A percentile compares a stretch with the other conserved stretches of the same genome.
Conservation (phyloP, 2,888 invertebrate species). For the Clanis bilineata region DNA sequence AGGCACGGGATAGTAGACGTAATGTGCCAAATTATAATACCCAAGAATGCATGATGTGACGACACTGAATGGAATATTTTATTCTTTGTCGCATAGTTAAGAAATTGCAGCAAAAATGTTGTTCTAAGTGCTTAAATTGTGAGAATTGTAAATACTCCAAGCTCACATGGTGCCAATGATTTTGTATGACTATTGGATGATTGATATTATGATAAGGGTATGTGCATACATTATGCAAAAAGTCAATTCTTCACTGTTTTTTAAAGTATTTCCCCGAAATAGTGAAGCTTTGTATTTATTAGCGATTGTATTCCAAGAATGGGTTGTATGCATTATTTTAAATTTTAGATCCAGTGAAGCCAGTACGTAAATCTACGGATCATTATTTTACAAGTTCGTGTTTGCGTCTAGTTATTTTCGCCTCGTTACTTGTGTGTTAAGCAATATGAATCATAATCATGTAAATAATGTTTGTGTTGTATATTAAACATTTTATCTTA, state of each 20-base stretch:
- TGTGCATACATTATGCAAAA: constrained; percentile 2
- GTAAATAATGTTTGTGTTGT: constrained; percentile 73
- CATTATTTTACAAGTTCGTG: constrained; percentile 27
- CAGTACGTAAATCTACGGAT: constrained; percentile 31
- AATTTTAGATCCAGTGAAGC: constrained; percentile 48
- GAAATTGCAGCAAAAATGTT: constrained; percentile 10
- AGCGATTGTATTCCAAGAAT: neutral
- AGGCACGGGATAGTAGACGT: constrained; percentile 61
- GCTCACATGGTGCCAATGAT: constrained; percentile 57
- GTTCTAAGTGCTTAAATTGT: constrained; percentile 27
- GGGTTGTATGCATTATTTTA: constrained; percentile 4
- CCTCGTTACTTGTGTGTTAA: constrained; percentile 38
- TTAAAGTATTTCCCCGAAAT: neutral
- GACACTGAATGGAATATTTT: constrained; percentile 13
- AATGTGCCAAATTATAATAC: constrained; percentile 51
- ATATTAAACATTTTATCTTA: constrained; percentile 61
- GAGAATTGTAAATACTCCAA: constrained; percentile 54
- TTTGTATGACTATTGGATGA: constrained; percentile 20
- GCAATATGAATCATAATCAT: constrained; percentile 52
- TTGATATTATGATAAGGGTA: constrained; percentile 15
- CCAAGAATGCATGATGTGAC: constrained; percentile 25
- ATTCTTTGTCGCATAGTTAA: constrained; percentile 1
- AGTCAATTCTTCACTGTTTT: constrained; percentile 8
- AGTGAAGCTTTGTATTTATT: constrained; percentile 11
- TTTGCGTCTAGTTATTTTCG: constrained; percentile 32